phyloP scores from a whole-genome alignment of 2,797 vertebrate species.

The Coregonus suidteri region DNA sequence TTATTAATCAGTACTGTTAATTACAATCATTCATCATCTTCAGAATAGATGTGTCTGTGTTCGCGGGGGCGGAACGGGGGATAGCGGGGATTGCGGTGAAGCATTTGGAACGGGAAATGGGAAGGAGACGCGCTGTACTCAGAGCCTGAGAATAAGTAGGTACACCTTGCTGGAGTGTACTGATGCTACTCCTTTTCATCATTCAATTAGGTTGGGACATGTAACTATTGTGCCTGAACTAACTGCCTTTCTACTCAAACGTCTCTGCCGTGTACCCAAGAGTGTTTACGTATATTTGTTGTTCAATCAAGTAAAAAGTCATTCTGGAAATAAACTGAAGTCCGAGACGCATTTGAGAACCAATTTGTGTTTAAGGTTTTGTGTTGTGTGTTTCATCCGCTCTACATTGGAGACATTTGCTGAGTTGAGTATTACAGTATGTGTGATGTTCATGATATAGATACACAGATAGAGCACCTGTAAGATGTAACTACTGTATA shows the following conservation, averaged over 20 bases:
- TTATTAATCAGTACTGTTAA: slow-evolving; percentile 80
- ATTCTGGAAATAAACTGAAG: not conserved
- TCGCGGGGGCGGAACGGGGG: slow-evolving; percentile 55
- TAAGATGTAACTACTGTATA: not conserved
- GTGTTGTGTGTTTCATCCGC: not conserved
- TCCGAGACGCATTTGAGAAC: not conserved
- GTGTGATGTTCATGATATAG: not conserved
- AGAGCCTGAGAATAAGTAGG: not conserved
- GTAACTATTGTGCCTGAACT: slow-evolving; percentile 36
- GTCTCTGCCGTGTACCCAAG: slow-evolving; percentile 52
- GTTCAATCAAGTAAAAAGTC: not conserved
- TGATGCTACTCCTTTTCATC: slow-evolving; percentile 38
- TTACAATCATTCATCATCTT: slow-evolving; percentile 80
- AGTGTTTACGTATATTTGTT: slow-evolving; percentile 38
- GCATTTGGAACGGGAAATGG: slow-evolving; percentile 45
- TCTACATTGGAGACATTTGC: slow-evolving; percentile 17
- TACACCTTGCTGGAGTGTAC: slow-evolving; percentile 28
- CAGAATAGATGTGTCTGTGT: slow-evolving; percentile 71
- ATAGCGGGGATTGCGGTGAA: slow-evolving; percentile 52
- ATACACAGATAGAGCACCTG: not conserved
- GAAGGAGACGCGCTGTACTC: not conserved
- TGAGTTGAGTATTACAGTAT: slow-evolving; percentile 4
- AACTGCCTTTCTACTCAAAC: slow-evolving; percentile 49
- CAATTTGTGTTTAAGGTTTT: not conserved
- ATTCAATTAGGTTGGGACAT: slow-evolving; percentile 44